Base-by-base conservation (phyloP, 2,797 vertebrate species). In the Chiroxiphia lanceolata region DNA sequence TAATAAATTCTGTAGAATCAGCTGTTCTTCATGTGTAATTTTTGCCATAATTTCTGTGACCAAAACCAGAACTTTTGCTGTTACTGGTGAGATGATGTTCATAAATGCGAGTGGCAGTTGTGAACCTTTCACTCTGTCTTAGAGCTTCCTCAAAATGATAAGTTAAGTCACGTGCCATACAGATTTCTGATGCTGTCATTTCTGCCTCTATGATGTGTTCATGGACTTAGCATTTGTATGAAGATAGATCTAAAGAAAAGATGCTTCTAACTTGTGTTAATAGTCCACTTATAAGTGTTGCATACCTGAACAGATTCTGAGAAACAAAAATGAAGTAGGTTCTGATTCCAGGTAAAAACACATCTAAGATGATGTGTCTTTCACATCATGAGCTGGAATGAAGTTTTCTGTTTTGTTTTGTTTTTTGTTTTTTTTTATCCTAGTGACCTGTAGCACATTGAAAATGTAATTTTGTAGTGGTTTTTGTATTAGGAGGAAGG, bases 141-240 rank as follows among this genome's bases (percentile, higher is more conserved):
- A 23, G 0, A 14, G 33, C 18, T 50, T 90, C 26, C 22, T 54
- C 15, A n/a, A 3, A 83, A 53, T 31, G 10, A 2, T 0, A 2
- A 67, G 21, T 47, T 0, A 2, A 67, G 21, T 47, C 13, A 25
- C n/a, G 12, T 47, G 45, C 22, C 4, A 5, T 42, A 21, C 18
- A 33, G 12, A 51, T 53, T 80, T 47, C 31, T 83, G n/a, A 25
- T 76, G 31, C 36, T 65, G 26, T 79, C 3, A 15, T 47, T 79
- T 87, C 19, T 70, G 50, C 54, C 9, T 70, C 15, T 19, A 17
- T 54, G 25, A 40, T 38, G 14, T 47, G 15, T 44, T 78, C 4
- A 7, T 23, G 12, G 33, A 25, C 22, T 9, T 21, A 40, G 25
- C 13, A 16, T 53, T 72, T 72, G 10, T 31, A 25, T 33, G 36